Base-by-base conservation (phyloP, 2,113 vertebrate species). In the Indicator maculatus region DNA sequence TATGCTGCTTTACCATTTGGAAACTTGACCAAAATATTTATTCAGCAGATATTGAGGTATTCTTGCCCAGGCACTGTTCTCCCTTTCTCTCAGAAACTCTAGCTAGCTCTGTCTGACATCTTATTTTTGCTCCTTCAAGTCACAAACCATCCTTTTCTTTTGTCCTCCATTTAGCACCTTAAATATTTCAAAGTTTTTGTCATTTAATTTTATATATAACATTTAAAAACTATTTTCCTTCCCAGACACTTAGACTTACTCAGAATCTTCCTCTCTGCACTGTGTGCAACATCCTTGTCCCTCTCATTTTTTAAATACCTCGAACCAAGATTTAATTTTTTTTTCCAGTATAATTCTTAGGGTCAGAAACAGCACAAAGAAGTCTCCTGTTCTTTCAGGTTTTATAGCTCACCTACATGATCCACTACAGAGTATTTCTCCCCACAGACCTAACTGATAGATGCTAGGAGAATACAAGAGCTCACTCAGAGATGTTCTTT, bases 401-500 rank as follows among this genome's bases (percentile, higher is more conserved):
- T 96, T 94, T 87, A 72, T 90, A 92, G 75, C 66, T 78, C 50
- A 67, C 76, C 50, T 93, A 8, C 45, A 45, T 76, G 53, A 81
- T 19, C 33, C 19, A 71, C 38, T 84, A 81, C 44, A 88, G 83
- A 65, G 66, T 86, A 91, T 95, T 89, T 97, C 28, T 93, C 85
- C 70, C 47, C 86, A 61, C 71, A 93, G 71, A 91, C 91, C 66
- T 81, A 77, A 64, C 58, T 70, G 64, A 70, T 91, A 87, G 59
- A 71, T 28, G 36, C 94, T 78, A 92, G 44, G 56, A 82, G 88
- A 80, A 95, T 95, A 93, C 71, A 75, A 73, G 28, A 56, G 69
- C 83, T 88, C 97, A 94, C 44, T 56, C 86, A 91, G 84, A 78
- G 81, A 63, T 76, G 69, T 95, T 96, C 93, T 59, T 96, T 83